These are phyloP conservation scores for Bambusicola thoracicus DNA, from an alignment of 2,113 vertebrate genomes.

Conservation along the genomic window DNA sequence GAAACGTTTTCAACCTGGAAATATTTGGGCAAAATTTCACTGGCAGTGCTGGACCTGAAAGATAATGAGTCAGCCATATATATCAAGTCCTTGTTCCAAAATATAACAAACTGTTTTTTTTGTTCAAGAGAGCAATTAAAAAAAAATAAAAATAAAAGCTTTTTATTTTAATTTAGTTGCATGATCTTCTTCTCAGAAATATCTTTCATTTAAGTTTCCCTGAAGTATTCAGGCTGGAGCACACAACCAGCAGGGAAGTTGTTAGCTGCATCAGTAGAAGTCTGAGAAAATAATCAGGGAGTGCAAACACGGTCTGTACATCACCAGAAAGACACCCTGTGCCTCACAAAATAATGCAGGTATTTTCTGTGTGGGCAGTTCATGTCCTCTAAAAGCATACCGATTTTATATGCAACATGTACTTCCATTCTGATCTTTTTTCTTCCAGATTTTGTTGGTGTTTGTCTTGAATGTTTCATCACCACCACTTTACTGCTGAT, in stretches of 20 bases:
- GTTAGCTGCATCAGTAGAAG: not conserved
- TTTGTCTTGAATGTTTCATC: not conserved
- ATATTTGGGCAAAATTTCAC: not conserved
- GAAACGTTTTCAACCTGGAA: not conserved
- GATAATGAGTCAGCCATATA: not conserved
- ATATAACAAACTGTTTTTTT: not conserved
- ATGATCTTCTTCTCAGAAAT: not conserved
- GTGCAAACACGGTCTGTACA: not conserved
- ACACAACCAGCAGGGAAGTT: not conserved
- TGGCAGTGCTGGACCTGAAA: not conserved
- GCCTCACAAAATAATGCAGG: not conserved
- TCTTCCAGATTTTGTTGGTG: not conserved
- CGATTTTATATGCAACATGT: not conserved
- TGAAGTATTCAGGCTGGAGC: not conserved
- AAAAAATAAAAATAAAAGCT: not conserved
- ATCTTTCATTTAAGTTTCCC: not conserved
- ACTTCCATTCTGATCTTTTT: not conserved
- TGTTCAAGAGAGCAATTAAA: not conserved
- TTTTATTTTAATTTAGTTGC: not conserved
- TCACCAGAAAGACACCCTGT: not conserved
- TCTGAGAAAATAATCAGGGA: not conserved
- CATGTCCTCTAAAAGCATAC: not conserved
- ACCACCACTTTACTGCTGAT: not conserved
- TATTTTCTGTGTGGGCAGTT: not conserved
- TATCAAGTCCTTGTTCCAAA: not conserved